Evolutionary conservation across 2,888 invertebrate genomes (phyloP), one percentile per base, ranked within the genome.

Genomic region (Pilophorus perplexus): DNA sequence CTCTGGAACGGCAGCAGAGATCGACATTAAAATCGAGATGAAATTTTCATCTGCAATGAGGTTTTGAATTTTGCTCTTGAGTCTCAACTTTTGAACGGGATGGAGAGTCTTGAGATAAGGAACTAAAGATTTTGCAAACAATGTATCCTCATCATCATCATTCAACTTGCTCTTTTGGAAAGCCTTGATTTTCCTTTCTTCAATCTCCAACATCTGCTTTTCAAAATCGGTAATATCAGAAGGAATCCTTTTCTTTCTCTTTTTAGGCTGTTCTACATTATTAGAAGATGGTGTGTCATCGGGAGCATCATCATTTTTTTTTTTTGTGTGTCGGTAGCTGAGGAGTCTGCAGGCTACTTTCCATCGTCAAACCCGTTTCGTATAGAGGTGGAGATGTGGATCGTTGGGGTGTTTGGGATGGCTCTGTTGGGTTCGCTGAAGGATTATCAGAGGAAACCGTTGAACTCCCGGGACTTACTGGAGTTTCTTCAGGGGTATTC

Each of bases 71-170:
- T 42, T 42, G 20, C 42, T 42, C 20, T 42, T 42, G 42, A 42
- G 42, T 42, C 42, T 42, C 42, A 42, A 20, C 42, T 42, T 42
- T 42, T 14, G 42, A 42, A 42, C 20, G 2, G 42, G 42, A 20
- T 42, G 14, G 42, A 42, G 42, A 42, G 14, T 8, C 42, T 42
- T 42, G 16, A 42, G 42, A 42, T 42, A 14, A 42, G 42, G 42
- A 42, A 42, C 42, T 20, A 42, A 20, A 42, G 42, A 42, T 42
- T 42, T 42, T 42, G 42, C 42, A 20, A 42, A 42, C 42, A 42
- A 20, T 20, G 20, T 42, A 42, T 42, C 42, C 42, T 42, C 42
- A 20, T 42, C 42, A 20, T 42, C 42, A 42, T 42, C 42, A 16
- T 18, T 20, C 42, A 16, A 18, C 16, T 20, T 42, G 14, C 20